Evolutionary conservation across 2,113 vertebrate genomes (phyloP).

Genomic region (Dunckerocampus dactyliophorus): DNA sequence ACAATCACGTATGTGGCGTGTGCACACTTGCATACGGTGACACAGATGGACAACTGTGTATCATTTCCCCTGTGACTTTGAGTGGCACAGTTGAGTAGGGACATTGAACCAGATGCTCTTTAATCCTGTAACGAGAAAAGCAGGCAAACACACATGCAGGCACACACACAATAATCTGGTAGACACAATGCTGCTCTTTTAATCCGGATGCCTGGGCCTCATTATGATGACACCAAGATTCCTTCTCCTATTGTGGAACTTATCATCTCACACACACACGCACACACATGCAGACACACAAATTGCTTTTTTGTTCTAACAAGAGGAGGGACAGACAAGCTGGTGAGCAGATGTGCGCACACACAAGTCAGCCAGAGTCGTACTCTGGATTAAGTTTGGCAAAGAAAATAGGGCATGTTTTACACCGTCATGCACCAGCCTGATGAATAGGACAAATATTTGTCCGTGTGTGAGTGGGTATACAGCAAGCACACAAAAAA

Average conservation of each 20-base stretch:
- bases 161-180: slow-evolving; percentile 46
- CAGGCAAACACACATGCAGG: slow-evolving; percentile 56
- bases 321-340: slow-evolving; percentile 31
- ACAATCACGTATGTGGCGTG: slow-evolving; percentile 21
- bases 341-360: slow-evolving; percentile 23
- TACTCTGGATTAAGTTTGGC: slow-evolving; percentile 41
- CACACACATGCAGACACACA: slow-evolving; percentile 43
- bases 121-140: slow-evolving; percentile 70
- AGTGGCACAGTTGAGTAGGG: slow-evolving; percentile 58
- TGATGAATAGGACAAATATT: slow-evolving; percentile 19
- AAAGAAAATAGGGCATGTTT: slow-evolving; percentile 33
- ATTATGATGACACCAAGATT: slow-evolving; percentile 56
- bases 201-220: slow-evolving; percentile 52
- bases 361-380: neutral
- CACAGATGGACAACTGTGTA: slow-evolving; percentile 42
- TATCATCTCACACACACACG: slow-evolving; percentile 43
- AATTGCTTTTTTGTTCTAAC: slow-evolving; percentile 35
- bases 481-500: slow-evolving; percentile 26
- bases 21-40: slow-evolving; percentile 10
- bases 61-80: slow-evolving; percentile 61
- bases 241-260: slow-evolving; percentile 50
- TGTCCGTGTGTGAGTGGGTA: neutral
- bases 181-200: slow-evolving; percentile 58
- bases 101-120: slow-evolving; percentile 69
- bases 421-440: slow-evolving; percentile 9